Conservation (phyloP, 2,888 invertebrate species). For the Lasius fuliginosus region DNA sequence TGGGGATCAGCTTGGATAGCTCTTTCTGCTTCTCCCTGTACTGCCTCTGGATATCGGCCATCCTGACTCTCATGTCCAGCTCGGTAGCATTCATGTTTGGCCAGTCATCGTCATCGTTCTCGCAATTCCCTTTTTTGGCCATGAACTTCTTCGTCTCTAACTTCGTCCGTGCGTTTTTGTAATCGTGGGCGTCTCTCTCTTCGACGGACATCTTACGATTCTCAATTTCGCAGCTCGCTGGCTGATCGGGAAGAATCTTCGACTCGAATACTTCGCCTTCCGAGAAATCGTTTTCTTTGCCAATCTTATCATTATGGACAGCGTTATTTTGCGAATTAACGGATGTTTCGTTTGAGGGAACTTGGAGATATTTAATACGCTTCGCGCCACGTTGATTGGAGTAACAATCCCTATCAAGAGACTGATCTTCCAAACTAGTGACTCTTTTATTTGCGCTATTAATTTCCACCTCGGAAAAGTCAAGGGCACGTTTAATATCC, state of each 20-base stretch:
- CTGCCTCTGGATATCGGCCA: constrained; percentile 93
- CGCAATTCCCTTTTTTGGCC: constrained; percentile 78
- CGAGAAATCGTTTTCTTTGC: constrained; percentile 61
- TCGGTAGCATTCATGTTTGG: constrained; percentile 91
- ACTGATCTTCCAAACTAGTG: neutral
- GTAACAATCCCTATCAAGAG: neutral
- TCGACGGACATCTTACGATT: constrained; percentile 57
- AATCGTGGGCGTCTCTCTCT: constrained; percentile 71
- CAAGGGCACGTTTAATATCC: constrained; percentile 69
- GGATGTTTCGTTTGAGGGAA: neutral
- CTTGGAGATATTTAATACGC: neutral
- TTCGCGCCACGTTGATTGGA: neutral
- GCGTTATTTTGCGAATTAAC: neutral
- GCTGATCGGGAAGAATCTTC: constrained; percentile 28
- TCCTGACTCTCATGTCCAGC: constrained; percentile 92
- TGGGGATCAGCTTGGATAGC: constrained; percentile 91
- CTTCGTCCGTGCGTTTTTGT: constrained; percentile 76
- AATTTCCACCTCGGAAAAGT: constrained; percentile 58
- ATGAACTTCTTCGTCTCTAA: constrained; percentile 81
- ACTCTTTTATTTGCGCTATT: neutral
- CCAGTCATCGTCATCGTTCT: constrained; percentile 80
- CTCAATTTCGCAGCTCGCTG: neutral
- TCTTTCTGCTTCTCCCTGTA: constrained; percentile 95
- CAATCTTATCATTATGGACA: constrained; percentile 13
- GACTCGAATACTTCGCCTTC: constrained; percentile 62